Evolutionary conservation across 2,797 vertebrate species (phyloP).

Genomic region (Danio kyathit): DNA sequence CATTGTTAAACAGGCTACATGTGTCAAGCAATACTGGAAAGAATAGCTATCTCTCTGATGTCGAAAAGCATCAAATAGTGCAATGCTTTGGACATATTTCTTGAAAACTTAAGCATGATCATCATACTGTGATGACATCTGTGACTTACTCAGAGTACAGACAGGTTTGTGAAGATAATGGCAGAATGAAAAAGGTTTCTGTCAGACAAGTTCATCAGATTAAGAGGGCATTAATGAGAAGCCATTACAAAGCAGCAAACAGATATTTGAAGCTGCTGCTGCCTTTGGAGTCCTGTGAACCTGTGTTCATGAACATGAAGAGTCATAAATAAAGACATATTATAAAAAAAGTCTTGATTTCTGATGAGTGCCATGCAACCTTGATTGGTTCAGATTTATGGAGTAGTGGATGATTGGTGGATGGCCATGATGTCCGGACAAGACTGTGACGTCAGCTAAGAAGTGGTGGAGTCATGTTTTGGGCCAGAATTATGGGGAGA

Average conservation of each 20-base stretch:
- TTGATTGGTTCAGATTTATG: constrained; percentile 19
- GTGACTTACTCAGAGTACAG: no score
- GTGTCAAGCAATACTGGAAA: neutral
- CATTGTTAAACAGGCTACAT: no score
- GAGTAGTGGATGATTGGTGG: constrained; percentile 25
- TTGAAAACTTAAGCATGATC: no score
- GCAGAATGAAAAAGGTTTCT: no score
- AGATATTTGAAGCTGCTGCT: neutral
- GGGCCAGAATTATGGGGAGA: neutral
- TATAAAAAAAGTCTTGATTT: constrained; percentile 2
- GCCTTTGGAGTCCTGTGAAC: constrained; percentile 3
- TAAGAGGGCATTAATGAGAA: neutral
- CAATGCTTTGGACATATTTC: neutral
- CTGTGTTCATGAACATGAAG: constrained; percentile 19
- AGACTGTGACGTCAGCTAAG: constrained; percentile 16
- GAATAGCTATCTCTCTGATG: neutral
- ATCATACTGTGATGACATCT: no score
- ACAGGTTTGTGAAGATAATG: no score
- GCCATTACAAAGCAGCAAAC: neutral
- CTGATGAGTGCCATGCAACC: constrained; percentile 29
- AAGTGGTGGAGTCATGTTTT: neutral
- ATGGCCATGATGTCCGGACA: constrained; percentile 14
- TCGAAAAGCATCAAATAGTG: neutral
- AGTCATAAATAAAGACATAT: constrained; percentile 11
- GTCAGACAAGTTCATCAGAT: no score